phyloP scores from a whole-genome alignment of 2,888 invertebrate species.

The Tipula confusa region DNA sequence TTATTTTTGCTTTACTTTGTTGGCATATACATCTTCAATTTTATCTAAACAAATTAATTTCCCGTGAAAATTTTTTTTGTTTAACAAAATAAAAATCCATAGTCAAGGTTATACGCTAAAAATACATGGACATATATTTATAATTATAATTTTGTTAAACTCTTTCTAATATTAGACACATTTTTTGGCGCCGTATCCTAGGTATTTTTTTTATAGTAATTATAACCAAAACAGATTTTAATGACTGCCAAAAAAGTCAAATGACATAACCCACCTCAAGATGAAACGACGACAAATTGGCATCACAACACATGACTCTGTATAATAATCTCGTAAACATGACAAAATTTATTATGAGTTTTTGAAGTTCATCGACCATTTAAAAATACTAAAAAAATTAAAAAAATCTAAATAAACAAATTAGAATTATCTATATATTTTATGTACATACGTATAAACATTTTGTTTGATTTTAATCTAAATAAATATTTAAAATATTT shows the following conservation, averaged over 20 bases:
- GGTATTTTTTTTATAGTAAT: not conserved
- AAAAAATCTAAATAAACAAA: not conserved
- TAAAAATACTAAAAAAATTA: not conserved
- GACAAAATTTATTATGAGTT: too few relatives aligned
- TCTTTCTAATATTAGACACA: not conserved
- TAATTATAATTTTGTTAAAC: too few relatives aligned
- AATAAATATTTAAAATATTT: conserved; percentile 20
- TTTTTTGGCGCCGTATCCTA: not conserved
- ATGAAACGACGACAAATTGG: not conserved
- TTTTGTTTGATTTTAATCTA: not conserved
- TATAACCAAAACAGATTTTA: not conserved
- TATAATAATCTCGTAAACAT: not conserved
- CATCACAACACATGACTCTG: not conserved
- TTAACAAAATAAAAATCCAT: not conserved
- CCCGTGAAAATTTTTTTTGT: not conserved
- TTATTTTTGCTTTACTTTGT: not conserved
- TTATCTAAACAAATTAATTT: conserved; percentile 9
- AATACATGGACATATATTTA: not conserved
- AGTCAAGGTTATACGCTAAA: not conserved
- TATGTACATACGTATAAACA: not conserved
- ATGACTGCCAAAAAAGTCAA: not conserved
- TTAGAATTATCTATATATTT: not conserved
- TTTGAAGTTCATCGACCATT: not conserved
- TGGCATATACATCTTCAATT: not conserved
- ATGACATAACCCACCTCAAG: not conserved